Evolutionary conservation across 2,113 vertebrate genomes (phyloP).

Genomic region (Struthio camelus): DNA sequence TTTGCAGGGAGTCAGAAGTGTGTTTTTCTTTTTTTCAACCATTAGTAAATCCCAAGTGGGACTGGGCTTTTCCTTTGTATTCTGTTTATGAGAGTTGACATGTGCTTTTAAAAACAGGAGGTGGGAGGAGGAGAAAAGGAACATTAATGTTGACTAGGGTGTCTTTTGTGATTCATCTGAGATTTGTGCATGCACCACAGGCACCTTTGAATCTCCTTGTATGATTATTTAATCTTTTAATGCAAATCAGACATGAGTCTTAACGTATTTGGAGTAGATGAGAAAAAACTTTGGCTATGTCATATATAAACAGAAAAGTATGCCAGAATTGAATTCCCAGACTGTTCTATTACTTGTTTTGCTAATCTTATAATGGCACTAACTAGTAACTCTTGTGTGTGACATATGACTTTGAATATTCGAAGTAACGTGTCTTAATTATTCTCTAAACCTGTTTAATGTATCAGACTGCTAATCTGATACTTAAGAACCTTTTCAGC

Average conservation of each 20-base stretch:
- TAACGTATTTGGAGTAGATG: neutral
- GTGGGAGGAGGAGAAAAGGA: neutral
- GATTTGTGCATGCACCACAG: neutral
- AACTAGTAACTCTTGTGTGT: too few species aligned
- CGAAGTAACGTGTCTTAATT: neutral
- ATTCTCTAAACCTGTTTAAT: neutral
- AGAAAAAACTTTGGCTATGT: neutral
- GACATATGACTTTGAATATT: neutral
- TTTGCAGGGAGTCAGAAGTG: neutral
- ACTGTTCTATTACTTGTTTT: neutral
- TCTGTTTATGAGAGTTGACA: neutral
- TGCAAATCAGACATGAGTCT: neutral
- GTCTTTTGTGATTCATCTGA: neutral
- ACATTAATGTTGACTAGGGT: neutral
- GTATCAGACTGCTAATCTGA: neutral
- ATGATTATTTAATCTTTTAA: neutral
- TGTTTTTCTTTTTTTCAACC: too few species aligned
- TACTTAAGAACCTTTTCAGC: neutral
- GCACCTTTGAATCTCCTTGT: neutral
- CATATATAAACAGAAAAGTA: neutral
- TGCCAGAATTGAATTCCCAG: neutral
- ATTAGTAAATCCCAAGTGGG: neutral
- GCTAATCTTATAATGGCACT: too few species aligned
- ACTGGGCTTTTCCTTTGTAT: neutral
- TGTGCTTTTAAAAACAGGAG: neutral